Evolutionary conservation across 2,797 vertebrate species (phyloP), one percentile per base, ranked within the genome.

Genomic region (Rhinella marina): DNA sequence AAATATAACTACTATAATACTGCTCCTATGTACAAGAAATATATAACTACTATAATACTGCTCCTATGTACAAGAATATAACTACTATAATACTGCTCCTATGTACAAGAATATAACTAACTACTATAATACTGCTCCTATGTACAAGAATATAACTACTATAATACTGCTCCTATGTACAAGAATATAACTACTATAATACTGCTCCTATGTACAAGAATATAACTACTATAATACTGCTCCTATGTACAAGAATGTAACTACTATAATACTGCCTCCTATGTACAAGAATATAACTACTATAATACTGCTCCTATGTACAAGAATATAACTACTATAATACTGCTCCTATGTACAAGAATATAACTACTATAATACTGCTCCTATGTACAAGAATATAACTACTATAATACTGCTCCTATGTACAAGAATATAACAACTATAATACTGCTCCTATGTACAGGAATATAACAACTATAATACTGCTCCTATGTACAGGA

Each of bases 1-100:
- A n/a, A 48, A 73, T 73, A 73, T 73, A 73, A 21, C 70, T 73
- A 73, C 70, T 73, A 73, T 73, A 73, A 73, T 73, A 73, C 70
- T 73, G 32, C 70, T 11, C 70, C 70, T 73, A 73, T 73, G 16
- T 73, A 73, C 70, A 73, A 21, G 70, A 41, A n/a, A n/a, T n/a
- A 73, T 73, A 41, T 73, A 73, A 48, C 17, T 73, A 73, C 70
- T 73, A 73, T 41, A 73, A 73, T 73, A 48, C 70, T 73, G 32
- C 29, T 25, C 29, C 70, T 73, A 73, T 73, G 7, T 73, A 73
- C 70, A 73, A 73, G 70, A 73, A 73, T 73, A 73, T 73, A 73
- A 73, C 70, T 73, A 73, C 70, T 73, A 73, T 41, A 73, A 73
- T 73, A 48, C 70, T 73, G 70, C 70, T 11, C 70, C 64, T 68